Evolutionary conservation across 64 coral and sea anemone genomes (phyloP), one percentile per base, ranked within the genome.

Genomic region (Stylophora pistillata): DNA sequence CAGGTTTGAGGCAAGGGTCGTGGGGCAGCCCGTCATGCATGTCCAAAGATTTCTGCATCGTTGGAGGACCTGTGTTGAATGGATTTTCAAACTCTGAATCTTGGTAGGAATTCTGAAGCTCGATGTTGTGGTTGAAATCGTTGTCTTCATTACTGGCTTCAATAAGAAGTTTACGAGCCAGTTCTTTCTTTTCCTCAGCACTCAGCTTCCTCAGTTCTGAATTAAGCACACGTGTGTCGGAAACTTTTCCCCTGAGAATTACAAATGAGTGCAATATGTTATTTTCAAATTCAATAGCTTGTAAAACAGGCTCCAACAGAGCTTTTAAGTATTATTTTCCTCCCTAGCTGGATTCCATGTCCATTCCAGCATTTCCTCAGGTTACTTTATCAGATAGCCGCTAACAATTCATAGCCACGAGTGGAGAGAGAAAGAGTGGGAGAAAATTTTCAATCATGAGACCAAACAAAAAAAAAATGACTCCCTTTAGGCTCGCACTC

Each of bases 51-150:
- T 88, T 88, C 56, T 52, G 15, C 69, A 58, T 74, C 37, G 88
- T 81, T 9, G 92, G 92, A 23, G 92, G 81, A 28, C 58, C 90
- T 73, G 80, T 90, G 80, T 89, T 90, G 92, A 94, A 94, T 28
- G 92, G 92, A 29, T 94, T 94, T 30, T 94, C 88, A 86, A 94
- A 94, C 72, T 94, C 92, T 2, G 79, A 85, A 54, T 94, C 81
- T 47, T 90, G 88, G 63, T 94, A 94, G 13, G 58, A 70, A 62
- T 15, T 25, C 26, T 68, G 64, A n/a, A 66, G 62, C 11, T 68
- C 18, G 21, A 21, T 25, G 32, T 84, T 34, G 47, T 69, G 34
- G 34, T 84, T 84, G 13, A 6, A 12, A 52, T 6, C 56, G 17
- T 53, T n/a, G 26, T 88, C 65, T 52, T 78, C 34, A 17, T 11